Base-by-base conservation (phyloP, 2,888 invertebrate species). In the Nomada lathburiana region DNA sequence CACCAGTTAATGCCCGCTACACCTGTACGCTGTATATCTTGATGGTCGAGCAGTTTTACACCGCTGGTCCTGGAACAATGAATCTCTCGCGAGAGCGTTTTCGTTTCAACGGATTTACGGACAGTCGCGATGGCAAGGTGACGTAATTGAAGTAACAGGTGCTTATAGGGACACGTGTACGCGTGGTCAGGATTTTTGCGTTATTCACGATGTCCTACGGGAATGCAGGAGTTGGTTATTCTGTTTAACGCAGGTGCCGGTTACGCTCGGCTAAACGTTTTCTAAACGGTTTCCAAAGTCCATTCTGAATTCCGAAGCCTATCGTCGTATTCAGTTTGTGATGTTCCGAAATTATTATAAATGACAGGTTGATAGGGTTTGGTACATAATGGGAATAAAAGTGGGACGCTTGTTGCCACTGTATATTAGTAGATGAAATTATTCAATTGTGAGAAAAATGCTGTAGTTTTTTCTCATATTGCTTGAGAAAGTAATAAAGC, bases 21-120 rank as follows among this genome's bases (percentile, higher is more conserved):
- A 84, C 84, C 84, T 83, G 84, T 83, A 75, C 76, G 64, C 64
- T 83, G 76, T 83, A 71, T 77, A 74, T 84, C 77, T 77, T 63
- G 69, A 52, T 55, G 62, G 11, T 23, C 55, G 50, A 44, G 70
- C 50, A 65, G 60, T 79, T 76, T 69, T 70, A 72, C 57, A 44
- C 55, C 26, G n/a, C 20, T 23, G 64, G 20, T 42, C 60, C 63
- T 71, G 63, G 53, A 70, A 83, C 83, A 83, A 83, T 83, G 83
- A 82, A 74, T 71, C 71, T 71, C 50, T 29, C 23, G 44, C 20
- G 36, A n/a, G 62, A 75, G 18, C 59, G 20, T 67, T 78, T 42
- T 62, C 57, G 29, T 52, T 78, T 23, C 11, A 68, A 16, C 53
- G 67, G 7, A 11, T 23, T 62, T 76, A 26, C 60, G 36, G 26